phyloP scores from a whole-genome alignment of 2,113 vertebrate species.

The Semicossyphus pulcher region DNA sequence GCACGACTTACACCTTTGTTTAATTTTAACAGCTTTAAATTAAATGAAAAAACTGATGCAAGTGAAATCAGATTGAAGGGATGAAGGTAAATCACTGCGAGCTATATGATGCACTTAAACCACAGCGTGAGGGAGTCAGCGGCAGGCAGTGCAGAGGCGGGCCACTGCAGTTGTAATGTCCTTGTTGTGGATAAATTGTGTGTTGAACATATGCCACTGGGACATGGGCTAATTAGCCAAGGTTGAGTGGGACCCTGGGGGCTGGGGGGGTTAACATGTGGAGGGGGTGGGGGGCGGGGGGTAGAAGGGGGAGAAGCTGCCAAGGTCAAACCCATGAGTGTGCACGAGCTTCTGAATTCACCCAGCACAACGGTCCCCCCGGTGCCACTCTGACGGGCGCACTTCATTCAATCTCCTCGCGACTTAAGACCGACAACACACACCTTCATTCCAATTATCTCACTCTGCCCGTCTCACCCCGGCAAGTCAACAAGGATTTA shows the following conservation, averaged over 20 bases:
- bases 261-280: background rate
- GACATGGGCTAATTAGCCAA: slow-evolving; percentile 80
- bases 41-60: background rate
- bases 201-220: slow-evolving; percentile 74
- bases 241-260: slow-evolving; percentile 72
- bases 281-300: background rate
- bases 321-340: slow-evolving; percentile 74
- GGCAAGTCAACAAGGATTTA: slow-evolving; percentile 13
- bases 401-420: background rate
- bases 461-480: background rate
- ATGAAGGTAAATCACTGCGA: background rate
- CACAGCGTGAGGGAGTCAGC: no score
- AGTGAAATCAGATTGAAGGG: background rate
- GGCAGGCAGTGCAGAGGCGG: slow-evolving; percentile 35
- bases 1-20: no score
- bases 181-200: slow-evolving; percentile 74
- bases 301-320: slow-evolving; percentile 38
- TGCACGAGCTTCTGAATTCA: slow-evolving; percentile 52
- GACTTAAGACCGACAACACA: background rate
- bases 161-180: slow-evolving; percentile 71
- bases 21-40: background rate
- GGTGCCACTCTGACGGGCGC: slow-evolving; percentile 19
- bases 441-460: slow-evolving; percentile 8
- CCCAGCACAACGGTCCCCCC: slow-evolving; percentile 24
- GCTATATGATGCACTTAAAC: background rate